phyloP scores from a whole-genome alignment of 2,888 invertebrate species.

The Abrostola tripartita region DNA sequence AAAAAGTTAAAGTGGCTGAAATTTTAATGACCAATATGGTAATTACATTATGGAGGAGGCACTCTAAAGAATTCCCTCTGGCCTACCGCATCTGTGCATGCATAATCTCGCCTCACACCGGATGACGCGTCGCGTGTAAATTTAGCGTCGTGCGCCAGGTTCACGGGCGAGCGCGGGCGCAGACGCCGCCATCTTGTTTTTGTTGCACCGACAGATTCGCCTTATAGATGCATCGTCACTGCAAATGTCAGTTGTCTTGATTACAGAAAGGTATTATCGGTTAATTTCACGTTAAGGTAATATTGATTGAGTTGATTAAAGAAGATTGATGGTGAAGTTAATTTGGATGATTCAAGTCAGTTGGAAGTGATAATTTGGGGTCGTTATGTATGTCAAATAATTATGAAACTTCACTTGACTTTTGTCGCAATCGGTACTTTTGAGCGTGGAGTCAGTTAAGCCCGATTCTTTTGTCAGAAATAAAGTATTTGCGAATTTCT shows the following conservation, averaged over 20 bases:
- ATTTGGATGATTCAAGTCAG: neutral
- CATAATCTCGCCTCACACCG: constrained; percentile 67
- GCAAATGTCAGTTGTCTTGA: constrained; percentile 55
- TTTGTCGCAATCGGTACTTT: too few relatives aligned
- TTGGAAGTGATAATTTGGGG: neutral
- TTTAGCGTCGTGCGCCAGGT: constrained; percentile 81
- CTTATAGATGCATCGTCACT: constrained; percentile 45
- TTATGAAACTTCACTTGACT: too few relatives aligned
- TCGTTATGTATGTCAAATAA: neutral
- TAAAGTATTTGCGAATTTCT: too few relatives aligned
- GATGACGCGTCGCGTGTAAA: constrained; percentile 83
- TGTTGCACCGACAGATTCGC: constrained; percentile 67
- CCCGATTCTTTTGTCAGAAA: too few relatives aligned
- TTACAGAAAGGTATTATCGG: constrained; percentile 15
- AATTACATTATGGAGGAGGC: neutral
- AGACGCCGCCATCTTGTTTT: constrained; percentile 74
- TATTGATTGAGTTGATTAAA: neutral
- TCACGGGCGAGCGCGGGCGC: constrained; percentile 79
- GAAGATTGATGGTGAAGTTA: neutral
- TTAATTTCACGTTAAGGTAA: neutral
- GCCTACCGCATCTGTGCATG: constrained; percentile 38
- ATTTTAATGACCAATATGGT: neutral
- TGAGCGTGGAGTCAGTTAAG: too few relatives aligned
- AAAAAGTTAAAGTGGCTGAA: too few relatives aligned
- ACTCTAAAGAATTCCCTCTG: neutral